A percentile compares a stretch with the other conserved stretches of the same genome.
Evolutionary conservation across 2,113 vertebrate genomes (phyloP).

Genomic region (Amphilophus citrinellus): DNA sequence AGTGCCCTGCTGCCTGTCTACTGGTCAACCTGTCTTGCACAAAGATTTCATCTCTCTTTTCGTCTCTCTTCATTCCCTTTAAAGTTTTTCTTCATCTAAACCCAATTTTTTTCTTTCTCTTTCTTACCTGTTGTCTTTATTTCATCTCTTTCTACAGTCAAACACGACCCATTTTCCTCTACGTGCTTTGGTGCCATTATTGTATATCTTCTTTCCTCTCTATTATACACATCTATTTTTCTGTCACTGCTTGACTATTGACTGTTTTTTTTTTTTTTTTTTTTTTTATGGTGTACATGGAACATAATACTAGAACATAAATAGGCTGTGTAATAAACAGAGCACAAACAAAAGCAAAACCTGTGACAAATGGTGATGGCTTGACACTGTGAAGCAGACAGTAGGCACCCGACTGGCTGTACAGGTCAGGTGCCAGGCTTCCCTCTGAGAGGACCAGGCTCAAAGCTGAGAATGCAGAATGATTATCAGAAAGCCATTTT

Average conservation of each 20-base stretch:
- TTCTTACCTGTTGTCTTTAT: neutral
- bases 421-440: neutral
- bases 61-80: neutral
- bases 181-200: neutral
- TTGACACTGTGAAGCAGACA: neutral
- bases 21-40: constrained; percentile 22
- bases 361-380: neutral
- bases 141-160: neutral
- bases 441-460: neutral
- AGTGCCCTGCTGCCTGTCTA: constrained; percentile 45
- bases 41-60: constrained; percentile 17
- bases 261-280: neutral
- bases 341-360: constrained; percentile 6
- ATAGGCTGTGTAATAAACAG: neutral
- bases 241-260: neutral
- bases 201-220: neutral
- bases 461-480: neutral
- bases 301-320: neutral
- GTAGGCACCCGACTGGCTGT: neutral
- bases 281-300: neutral
- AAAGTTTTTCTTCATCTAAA: neutral
- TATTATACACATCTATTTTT: neutral
- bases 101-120: neutral
- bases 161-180: neutral
- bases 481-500: neutral